Evolutionary conservation across 1,140 invertebrate species (phyloP), one percentile per base, ranked within the genome.

Genomic region (Spodoptera frugiperda): DNA sequence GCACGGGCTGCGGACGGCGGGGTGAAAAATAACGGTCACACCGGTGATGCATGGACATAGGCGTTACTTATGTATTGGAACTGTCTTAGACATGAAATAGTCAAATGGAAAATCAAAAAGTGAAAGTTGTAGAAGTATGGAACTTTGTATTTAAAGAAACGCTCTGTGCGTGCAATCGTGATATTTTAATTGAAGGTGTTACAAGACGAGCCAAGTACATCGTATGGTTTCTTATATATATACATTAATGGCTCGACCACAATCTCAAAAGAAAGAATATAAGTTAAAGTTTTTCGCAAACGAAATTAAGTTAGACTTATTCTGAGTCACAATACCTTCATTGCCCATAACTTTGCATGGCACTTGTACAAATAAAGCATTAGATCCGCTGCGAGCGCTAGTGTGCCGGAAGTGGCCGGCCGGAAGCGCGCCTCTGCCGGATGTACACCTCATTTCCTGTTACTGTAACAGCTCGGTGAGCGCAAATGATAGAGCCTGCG

Each of bases 371-470:
- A 65, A 68, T 68, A 68, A 51, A 15, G 65, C 65, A 30, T 68
- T 51, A 68, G 48, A 15, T 33, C 51, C 21, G 46, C 21, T 30
- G 5, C 6, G 39, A 44, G 57, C 14, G 54, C 54, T 53, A 61
- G 17, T 33, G 65, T 33, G 48, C 77, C 77, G 80, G 80, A 82
- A 77, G 71, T 61, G 44, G 68, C 33, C n/a, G 6, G 17, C 75
- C 81, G 81, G 80, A 82, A 82, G 65, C 65, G 30, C 17, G 46
- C 70, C 76, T 71, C 78, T 82, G 78, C 71, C 78, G 80, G 81
- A 82, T 72, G 78, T 78, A 55, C 78, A 82, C 81, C 81, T 82
- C 81, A 79, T 82, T 82, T 82, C 81, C 81, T 44, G 65, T 68
- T 49, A 21, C 39, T 68, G 44, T 49, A 65, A 48, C 61, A 65